phyloP scores from a whole-genome alignment of 2,888 invertebrate species.

The Pyrrhosoma nymphula region DNA sequence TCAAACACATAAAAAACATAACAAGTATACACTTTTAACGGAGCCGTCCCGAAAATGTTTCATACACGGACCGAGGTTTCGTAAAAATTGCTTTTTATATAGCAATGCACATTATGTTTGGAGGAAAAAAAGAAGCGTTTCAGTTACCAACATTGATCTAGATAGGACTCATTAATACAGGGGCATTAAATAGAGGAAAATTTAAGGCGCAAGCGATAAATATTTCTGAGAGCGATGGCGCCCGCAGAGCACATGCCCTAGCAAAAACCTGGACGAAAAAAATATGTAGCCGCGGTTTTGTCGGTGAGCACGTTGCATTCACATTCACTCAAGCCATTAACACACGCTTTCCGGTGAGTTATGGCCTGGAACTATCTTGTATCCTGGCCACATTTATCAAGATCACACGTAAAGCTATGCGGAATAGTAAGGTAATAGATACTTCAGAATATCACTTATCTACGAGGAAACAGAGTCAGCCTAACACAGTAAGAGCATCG shows the following conservation, averaged over 20 bases:
- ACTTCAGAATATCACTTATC: neutral
- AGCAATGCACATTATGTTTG: too few species aligned
- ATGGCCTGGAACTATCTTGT: neutral
- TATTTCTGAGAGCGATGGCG: neutral
- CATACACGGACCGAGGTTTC: too few species aligned
- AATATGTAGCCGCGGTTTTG: neutral
- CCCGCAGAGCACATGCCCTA: neutral
- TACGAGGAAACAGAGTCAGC: neutral
- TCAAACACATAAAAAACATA: too few species aligned
- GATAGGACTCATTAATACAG: neutral
- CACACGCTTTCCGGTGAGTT: neutral
- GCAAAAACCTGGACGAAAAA: neutral
- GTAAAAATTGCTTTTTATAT: too few species aligned
- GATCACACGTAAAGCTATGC: neutral
- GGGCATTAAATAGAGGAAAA: neutral
- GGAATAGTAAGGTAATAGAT: neutral
- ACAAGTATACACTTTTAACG: too few species aligned
- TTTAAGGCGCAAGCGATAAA: neutral
- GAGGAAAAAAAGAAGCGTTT: neutral
- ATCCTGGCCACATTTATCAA: neutral
- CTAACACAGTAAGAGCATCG: neutral
- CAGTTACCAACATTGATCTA: neutral
- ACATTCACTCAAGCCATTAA: constrained; percentile 32
- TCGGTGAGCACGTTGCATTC: neutral
- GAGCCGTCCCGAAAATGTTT: too few species aligned